Evolutionary conservation across 2,113 vertebrate species (phyloP).

Genomic region (Nicator chloris): DNA sequence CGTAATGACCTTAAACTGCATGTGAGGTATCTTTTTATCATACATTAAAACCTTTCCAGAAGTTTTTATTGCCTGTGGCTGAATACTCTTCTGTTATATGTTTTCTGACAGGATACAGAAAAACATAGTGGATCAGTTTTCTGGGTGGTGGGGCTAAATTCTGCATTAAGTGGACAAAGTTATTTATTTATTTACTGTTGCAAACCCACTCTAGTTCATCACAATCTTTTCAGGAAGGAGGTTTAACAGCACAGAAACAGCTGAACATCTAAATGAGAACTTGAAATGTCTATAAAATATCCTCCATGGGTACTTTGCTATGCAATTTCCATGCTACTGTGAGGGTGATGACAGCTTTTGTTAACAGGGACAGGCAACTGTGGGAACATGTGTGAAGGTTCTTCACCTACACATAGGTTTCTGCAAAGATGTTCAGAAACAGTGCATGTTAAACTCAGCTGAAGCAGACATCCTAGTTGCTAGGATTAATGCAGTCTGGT

Average conservation of each 20-base stretch:
- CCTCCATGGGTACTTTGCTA: neutral
- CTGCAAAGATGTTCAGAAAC: neutral
- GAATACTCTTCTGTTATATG: neutral
- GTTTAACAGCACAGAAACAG: neutral
- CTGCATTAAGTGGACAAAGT: neutral
- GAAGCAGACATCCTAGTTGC: neutral
- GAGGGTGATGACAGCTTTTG: neutral
- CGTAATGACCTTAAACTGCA: neutral
- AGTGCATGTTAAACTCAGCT: neutral
- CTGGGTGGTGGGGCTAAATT: neutral
- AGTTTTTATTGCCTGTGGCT: neutral
- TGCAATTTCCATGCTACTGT: neutral
- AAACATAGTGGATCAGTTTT: neutral
- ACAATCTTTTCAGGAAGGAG: neutral
- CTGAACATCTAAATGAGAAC: neutral
- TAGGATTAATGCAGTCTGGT: neutral
- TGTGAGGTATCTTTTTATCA: neutral
- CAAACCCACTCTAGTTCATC: neutral
- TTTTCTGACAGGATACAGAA: neutral
- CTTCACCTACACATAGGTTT: neutral
- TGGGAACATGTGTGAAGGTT: neutral
- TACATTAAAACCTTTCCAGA: constrained; percentile 11
- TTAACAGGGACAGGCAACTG: neutral
- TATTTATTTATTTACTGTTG: neutral
- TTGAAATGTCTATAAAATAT: neutral